Base-by-base conservation (phyloP, 2,797 vertebrate species). In the Eidolon dupreanum region DNA sequence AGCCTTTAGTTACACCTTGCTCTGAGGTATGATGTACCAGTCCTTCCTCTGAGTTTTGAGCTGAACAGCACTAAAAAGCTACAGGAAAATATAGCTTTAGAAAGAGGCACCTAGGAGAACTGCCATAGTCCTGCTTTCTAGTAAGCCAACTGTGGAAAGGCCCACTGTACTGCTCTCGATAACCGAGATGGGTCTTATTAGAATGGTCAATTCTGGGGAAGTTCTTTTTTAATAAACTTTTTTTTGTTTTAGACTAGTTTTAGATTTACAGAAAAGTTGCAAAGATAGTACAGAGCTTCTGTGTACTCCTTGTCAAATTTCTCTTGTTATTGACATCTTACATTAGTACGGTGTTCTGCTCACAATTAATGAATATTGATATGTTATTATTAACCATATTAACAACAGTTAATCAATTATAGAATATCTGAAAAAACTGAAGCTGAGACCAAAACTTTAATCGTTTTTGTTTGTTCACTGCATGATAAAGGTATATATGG, bases 191-290 rank as follows among this genome's bases (percentile, higher is more conserved):
- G 68, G 6, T 43, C 28, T 75, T 68, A 63, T 16, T 11, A 81
- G 78, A 57, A 33, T n/a, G 36, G 46, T 49, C 78, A 75, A 3
- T 86, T 89, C 63, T 53, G 41, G 17, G 22, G 36, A 81, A 5
- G 5, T 28, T 49, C 49, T 49, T 59, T 73, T 53, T 70, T 41
- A 85, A 66, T 83, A 12, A 24, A 33, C 10, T 17, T 84, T 84
- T 33, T 33, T 84, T 91, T 82, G 46, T 87, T 93, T 92, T 93
- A 89, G 41, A 85, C 13, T 63, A 43, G 38, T 87, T 84, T 61
- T 85, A 65, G 79, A 36, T 74, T 84, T 91, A 38, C 0, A 28
- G 55, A 85, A 79, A 95, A 13, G 1, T 75, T 90, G 17, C 77
- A 79, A 33, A 92, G 73, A 49, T 16, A 73, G 55, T 63, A 8